Conservation (phyloP, 2,797 vertebrate genomes). For the Microtus agrestis region DNA sequence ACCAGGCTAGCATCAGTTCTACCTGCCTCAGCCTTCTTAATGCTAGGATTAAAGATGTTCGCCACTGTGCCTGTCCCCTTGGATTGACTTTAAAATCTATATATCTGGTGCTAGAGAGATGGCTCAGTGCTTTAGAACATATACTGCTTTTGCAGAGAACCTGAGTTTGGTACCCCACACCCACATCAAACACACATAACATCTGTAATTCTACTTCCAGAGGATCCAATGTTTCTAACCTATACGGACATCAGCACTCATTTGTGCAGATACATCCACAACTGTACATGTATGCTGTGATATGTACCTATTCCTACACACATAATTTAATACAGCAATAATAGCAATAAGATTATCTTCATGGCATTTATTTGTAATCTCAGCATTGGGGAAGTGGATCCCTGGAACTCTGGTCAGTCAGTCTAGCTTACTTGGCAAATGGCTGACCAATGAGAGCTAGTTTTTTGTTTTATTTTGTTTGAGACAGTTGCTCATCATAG, state of each 20-base stretch:
- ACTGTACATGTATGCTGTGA: background rate
- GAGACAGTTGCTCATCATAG: background rate
- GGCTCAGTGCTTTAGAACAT: background rate
- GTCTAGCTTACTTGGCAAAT: background rate
- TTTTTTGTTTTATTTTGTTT: background rate
- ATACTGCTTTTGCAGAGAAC: background rate
- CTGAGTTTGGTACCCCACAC: background rate
- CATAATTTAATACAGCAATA: background rate
- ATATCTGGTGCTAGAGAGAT: background rate
- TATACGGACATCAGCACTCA: background rate
- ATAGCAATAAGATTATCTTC: background rate
- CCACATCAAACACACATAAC: background rate
- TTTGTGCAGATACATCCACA: background rate
- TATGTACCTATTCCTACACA: background rate
- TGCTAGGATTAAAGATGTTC: background rate
- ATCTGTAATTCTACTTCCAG: background rate
- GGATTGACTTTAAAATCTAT: constrained; percentile 37
- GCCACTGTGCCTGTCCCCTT: background rate
- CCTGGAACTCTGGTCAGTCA: background rate
- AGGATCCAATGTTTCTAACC: background rate
- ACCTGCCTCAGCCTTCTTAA: no score
- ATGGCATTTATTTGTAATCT: background rate
- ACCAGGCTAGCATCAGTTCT: background rate
- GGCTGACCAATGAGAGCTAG: background rate
- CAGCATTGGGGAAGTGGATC: background rate